Evolutionary conservation across 2,888 invertebrate species (phyloP).

Genomic region (Xylota sylvarum): DNA sequence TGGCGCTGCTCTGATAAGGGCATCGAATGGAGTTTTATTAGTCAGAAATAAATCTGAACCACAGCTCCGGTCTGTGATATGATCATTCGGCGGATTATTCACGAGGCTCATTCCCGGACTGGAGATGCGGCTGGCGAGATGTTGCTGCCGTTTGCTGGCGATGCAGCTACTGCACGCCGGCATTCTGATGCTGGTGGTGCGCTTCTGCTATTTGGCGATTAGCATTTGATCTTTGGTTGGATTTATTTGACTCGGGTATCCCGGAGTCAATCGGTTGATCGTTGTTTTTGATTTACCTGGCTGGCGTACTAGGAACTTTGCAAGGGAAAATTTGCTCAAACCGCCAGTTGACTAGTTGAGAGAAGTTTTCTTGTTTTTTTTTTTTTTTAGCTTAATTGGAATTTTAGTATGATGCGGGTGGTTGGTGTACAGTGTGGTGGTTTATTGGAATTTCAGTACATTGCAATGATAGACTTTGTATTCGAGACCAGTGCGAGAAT

Average conservation of each 20-base stretch:
- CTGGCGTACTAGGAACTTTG: conserved; percentile 63
- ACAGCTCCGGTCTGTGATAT: conserved; percentile 75
- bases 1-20: conserved; percentile 72
- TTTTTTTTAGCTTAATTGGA: conserved; percentile 57
- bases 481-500: too few relatives aligned
- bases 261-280: conserved; percentile 67
- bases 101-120: conserved; percentile 59
- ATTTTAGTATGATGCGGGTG: conserved; percentile 66
- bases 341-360: conserved; percentile 24
- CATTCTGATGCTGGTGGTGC: conserved; percentile 25
- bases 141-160: conserved; percentile 18
- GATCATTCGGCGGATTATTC: conserved; percentile 76
- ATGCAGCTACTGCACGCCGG: conserved; percentile 30
- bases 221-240: conserved; percentile 74
- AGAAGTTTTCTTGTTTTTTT: not conserved
- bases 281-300: conserved; percentile 64
- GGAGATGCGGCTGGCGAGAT: conserved; percentile 40
- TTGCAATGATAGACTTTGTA: too few relatives aligned
- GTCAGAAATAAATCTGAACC: conserved; percentile 79
- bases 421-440: not conserved
- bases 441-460: not conserved
- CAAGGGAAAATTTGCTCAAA: conserved; percentile 69
- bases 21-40: conserved; percentile 78
- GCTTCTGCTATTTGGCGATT: conserved; percentile 65
- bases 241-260: conserved; percentile 72